These are phyloP conservation scores for Strix occidentalis DNA, from an alignment of 2,797 vertebrate species.

Conservation along the genomic window DNA sequence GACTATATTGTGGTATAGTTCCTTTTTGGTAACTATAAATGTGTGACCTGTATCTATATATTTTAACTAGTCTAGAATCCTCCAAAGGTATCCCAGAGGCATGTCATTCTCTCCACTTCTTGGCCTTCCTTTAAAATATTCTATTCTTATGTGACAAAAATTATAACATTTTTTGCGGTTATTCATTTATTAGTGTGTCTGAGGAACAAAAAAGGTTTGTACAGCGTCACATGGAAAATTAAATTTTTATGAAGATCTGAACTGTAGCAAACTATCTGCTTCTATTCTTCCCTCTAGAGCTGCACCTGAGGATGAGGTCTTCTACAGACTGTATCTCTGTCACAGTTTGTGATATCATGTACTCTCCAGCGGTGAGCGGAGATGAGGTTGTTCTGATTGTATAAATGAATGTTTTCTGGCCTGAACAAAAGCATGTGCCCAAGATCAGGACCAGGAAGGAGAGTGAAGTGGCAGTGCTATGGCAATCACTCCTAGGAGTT, in stretches of 20 bases:
- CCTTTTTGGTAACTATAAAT: neutral
- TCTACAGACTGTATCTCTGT: neutral
- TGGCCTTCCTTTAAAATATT: neutral
- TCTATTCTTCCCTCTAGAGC: neutral
- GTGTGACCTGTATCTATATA: neutral
- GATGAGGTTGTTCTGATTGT: neutral
- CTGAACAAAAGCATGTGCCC: neutral
- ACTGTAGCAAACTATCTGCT: neutral
- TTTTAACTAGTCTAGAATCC: neutral
- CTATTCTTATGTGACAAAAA: neutral
- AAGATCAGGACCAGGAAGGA: neutral
- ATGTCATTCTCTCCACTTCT: neutral
- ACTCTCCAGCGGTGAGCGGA: neutral
- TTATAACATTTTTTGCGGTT: neutral
- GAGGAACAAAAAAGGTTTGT: neutral
- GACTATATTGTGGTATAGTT: neutral
- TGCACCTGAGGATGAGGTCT: neutral
- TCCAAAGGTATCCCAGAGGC: neutral
- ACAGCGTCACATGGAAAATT: neutral
- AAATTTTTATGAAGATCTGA: neutral
- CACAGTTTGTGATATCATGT: rapidly evolving
- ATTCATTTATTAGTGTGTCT: neutral
- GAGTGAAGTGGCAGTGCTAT: neutral
- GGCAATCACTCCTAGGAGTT: neutral
- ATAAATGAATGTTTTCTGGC: neutral